Evolutionary conservation across 2,888 invertebrate genomes (phyloP), one percentile per base, ranked within the genome.

Genomic region (Cremastinae sp.): DNA sequence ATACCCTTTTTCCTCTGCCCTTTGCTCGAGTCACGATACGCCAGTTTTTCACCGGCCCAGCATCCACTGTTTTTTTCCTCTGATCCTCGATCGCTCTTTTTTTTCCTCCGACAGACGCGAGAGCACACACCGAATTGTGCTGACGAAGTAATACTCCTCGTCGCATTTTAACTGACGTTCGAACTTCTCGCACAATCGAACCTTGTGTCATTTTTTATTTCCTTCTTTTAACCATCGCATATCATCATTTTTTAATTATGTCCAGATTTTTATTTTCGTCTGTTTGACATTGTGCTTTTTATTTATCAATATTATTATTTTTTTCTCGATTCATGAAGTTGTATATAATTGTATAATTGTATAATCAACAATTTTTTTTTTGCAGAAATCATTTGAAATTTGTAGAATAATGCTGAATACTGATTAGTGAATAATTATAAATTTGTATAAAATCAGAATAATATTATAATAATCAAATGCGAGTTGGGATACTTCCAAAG

Each of bases 141-240:
- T 59, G 73, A 76, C 59, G 76, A 28, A 68, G 76, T 59, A 59
- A 69, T n/a, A n/a, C n/a, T 64, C 68, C 73, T 64, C 39, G n/a
- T 35, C 28, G 9, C 59, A 2, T 4, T 41, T 9, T 4, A n/a
- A 9, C 41, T 41, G 41, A 8, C 41, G 41, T n/a, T 41, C 41
- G 10, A 41, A 41, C 41, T 41, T 41, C 28, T 28, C 41, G 41
- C 41, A 41, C 10, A n/a, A 12, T 12, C 10, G 12, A n/a, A 41
- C 10, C 41, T n/a, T 41, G n/a, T 41, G n/a, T 12, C 41, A 12
- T 41, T 41, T 41, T 41, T 41, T 41, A 8, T n/a, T 41, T 8
- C 41, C 2, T n/a, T 41, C 2, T n/a, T 41, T 41, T n/a, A n/a
- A n/a, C 12, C 12, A 2, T 5, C n/a, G 2, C 41, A 41, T 2